Evolutionary conservation across 2,113 vertebrate species (phyloP).

Genomic region (Neotoma lepida): DNA sequence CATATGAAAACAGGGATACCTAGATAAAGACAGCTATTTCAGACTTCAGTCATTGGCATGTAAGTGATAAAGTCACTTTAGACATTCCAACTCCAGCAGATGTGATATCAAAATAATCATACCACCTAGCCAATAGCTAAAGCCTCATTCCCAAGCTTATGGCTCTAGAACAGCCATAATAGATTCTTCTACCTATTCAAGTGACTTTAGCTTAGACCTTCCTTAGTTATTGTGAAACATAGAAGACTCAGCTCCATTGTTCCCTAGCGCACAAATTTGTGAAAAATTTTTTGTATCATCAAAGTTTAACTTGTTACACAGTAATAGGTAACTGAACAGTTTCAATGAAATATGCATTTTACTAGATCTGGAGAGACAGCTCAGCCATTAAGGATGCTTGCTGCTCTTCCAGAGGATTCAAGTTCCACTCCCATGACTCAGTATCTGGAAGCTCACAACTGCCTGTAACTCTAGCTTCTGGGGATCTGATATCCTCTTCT

Average conservation of each 20-base stretch:
- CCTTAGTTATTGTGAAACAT: not conserved
- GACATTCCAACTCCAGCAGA: not conserved
- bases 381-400: not conserved
- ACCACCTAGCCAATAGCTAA: not conserved
- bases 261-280: not conserved
- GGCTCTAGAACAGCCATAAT: not conserved
- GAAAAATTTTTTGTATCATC: not conserved
- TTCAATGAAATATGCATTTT: not conserved
- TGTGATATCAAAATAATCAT: not conserved
- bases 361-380: not conserved
- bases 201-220: not conserved
- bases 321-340: not conserved
- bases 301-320: not conserved
- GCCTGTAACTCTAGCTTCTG: not conserved
- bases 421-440: not conserved
- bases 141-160: not conserved
- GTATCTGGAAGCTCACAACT: not conserved
- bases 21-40: not conserved
- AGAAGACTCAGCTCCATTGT: not conserved
- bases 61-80: conserved; percentile 16
- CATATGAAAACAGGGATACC: not conserved
- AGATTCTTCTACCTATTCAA: not conserved
- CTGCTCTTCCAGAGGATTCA: not conserved
- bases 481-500: not conserved
- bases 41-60: not conserved